phyloP scores from a whole-genome alignment of 2,888 invertebrate genomes.

The Apocheima hispidaria region DNA sequence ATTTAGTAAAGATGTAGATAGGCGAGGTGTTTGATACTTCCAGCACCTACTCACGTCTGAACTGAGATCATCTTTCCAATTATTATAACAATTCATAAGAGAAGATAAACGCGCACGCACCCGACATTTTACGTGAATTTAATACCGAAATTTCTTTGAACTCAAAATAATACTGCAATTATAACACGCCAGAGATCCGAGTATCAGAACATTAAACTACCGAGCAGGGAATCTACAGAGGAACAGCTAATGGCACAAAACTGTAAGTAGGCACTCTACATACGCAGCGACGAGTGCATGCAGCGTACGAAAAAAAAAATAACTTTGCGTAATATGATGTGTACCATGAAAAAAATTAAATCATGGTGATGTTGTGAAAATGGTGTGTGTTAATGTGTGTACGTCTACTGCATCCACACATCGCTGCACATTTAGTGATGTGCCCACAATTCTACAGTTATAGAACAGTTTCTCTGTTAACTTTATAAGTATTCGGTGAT shows the following conservation, averaged over 20 bases:
- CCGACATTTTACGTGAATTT: constrained; percentile 51
- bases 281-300: not conserved
- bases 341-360: too few species aligned
- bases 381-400: too few species aligned
- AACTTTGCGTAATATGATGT: too few species aligned
- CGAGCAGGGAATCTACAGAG: constrained; percentile 5
- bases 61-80: constrained; percentile 48
- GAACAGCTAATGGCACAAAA: not conserved
- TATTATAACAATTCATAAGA: constrained; percentile 56
- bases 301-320: too few species aligned
- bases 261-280: not conserved
- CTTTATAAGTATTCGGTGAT: not conserved
- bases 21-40: constrained; percentile 50
- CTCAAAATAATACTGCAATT: constrained; percentile 58
- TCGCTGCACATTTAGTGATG: not conserved
- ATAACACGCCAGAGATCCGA: constrained; percentile 56
- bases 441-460: not conserved
- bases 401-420: not conserved
- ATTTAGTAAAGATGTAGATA: not conserved
- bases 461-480: not conserved
- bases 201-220: constrained; percentile 53
- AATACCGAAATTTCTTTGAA: constrained; percentile 65
- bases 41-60: constrained; percentile 54
- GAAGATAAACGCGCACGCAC: constrained; percentile 54
- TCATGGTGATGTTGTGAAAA: too few species aligned